phyloP scores from a whole-genome alignment of 2,797 vertebrate genomes.

The Sebastes nivosus region DNA sequence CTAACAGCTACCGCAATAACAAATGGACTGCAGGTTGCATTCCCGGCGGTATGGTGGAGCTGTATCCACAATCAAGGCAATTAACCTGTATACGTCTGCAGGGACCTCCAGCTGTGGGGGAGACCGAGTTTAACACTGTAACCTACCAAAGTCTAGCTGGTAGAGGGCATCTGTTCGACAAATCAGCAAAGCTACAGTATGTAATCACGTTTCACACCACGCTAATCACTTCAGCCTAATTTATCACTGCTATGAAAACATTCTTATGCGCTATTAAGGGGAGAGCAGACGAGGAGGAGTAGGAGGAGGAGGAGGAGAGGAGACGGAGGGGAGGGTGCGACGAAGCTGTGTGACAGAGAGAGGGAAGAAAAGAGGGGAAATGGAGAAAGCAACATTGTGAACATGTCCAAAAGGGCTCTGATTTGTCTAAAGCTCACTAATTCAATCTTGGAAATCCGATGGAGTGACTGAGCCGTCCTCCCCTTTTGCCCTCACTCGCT shows the following conservation, averaged over 20 bases:
- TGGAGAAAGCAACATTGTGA: constrained; percentile 38
- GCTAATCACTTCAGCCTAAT: constrained; percentile 86
- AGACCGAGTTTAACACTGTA: constrained; percentile 65
- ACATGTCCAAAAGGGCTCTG: constrained; percentile 48
- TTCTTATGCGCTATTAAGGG: constrained; percentile 54
- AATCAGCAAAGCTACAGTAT: constrained; percentile 80
- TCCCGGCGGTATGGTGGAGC: constrained; percentile 62
- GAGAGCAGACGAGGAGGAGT: constrained; percentile 28
- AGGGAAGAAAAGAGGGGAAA: constrained; percentile 12
- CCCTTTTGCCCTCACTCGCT: neutral
- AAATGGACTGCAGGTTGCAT: constrained; percentile 58
- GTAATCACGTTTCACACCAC: constrained; percentile 84
- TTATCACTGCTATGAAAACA: constrained; percentile 81
- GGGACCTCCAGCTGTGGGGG: constrained; percentile 76
- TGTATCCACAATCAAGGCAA: constrained; percentile 81
- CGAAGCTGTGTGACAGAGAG: constrained; percentile 1
- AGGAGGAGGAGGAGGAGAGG: neutral
- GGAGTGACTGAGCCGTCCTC: constrained; percentile 63
- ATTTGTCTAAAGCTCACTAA: constrained; percentile 72
- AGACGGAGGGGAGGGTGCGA: constrained; percentile 2
- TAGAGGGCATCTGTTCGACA: constrained; percentile 83
- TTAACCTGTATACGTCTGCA: constrained; percentile 79
- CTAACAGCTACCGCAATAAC: constrained; percentile 55
- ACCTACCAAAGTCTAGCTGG: constrained; percentile 73
- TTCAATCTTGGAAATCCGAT: constrained; percentile 76